phyloP scores from a whole-genome alignment of 2,113 vertebrate species.

The Lontra canadensis region DNA sequence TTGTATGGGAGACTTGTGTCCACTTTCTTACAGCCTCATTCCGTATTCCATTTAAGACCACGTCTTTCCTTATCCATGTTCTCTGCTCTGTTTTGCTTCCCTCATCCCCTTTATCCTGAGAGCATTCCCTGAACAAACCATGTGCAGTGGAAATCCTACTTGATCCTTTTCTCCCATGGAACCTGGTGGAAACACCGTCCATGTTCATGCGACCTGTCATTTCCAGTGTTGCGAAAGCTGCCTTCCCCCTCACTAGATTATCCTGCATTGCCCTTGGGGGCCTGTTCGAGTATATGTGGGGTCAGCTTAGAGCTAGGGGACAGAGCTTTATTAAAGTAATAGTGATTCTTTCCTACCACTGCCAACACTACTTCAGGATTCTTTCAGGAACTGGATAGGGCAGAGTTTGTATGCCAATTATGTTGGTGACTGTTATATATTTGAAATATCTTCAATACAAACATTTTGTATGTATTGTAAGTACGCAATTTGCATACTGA shows the following conservation, averaged over 20 bases:
- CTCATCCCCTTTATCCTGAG: background rate
- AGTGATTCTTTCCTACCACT: background rate
- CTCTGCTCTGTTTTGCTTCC: background rate
- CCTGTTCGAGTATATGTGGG: too few relatives aligned
- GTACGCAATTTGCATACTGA: background rate
- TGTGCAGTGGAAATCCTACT: rapidly evolving
- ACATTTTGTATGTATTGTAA: background rate
- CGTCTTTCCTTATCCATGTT: background rate
- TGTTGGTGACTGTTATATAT: background rate
- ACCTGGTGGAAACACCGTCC: background rate
- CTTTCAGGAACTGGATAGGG: background rate
- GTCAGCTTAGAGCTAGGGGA: background rate
- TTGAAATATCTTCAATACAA: background rate
- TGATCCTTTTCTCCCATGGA: background rate
- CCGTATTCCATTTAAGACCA: background rate
- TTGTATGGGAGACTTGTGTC: background rate
- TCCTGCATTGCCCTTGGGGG: background rate
- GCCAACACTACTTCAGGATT: background rate
- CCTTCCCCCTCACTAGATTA: background rate
- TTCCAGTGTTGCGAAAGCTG: background rate
- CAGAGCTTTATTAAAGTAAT: background rate
- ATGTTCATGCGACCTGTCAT: background rate
- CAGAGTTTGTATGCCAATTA: background rate
- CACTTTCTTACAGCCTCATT: background rate
- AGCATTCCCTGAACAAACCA: background rate